Conservation (phyloP, 2,113 vertebrate genomes). For the Silurus asotus region DNA sequence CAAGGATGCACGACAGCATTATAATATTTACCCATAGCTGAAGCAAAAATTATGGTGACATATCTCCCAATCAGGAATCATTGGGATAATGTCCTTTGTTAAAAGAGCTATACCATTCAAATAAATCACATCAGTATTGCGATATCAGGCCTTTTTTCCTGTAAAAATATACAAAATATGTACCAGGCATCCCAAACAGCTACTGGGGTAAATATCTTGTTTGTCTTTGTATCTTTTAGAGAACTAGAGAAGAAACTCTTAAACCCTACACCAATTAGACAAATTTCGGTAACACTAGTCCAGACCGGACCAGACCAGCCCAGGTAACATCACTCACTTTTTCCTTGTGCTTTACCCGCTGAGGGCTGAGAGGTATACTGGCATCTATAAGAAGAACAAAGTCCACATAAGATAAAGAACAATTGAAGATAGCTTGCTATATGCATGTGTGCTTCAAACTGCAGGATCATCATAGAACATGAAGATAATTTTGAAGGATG, state of each 20-base stretch:
- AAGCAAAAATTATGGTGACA: neutral
- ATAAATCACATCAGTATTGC: too few species aligned
- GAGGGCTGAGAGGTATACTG: constrained; percentile 59
- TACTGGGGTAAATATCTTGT: neutral
- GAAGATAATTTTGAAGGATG: neutral
- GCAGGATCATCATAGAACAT: neutral
- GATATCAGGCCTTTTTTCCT: neutral
- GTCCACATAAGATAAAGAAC: constrained; percentile 50
- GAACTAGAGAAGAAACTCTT: neutral
- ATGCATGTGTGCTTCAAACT: neutral
- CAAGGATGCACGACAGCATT: constrained; percentile 1
- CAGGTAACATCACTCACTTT: constrained; percentile 72
- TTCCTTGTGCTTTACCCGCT: constrained; percentile 66
- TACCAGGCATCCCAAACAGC: neutral
- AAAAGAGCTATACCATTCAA: too few species aligned
- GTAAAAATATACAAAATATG: too few species aligned
- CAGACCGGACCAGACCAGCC: neutral
- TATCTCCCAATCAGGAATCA: neutral
- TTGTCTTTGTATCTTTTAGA: neutral
- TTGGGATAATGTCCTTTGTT: too few species aligned
- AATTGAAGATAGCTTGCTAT: neutral
- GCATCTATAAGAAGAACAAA: constrained; percentile 69
- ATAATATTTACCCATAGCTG: neutral
- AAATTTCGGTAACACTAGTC: neutral
- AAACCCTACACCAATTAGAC: constrained; percentile 15